Percentiles rank a stretch among this genome's conserved stretches.
Conservation (phyloP, 2,113 vertebrate species). For the Siphamia tubifer region DNA sequence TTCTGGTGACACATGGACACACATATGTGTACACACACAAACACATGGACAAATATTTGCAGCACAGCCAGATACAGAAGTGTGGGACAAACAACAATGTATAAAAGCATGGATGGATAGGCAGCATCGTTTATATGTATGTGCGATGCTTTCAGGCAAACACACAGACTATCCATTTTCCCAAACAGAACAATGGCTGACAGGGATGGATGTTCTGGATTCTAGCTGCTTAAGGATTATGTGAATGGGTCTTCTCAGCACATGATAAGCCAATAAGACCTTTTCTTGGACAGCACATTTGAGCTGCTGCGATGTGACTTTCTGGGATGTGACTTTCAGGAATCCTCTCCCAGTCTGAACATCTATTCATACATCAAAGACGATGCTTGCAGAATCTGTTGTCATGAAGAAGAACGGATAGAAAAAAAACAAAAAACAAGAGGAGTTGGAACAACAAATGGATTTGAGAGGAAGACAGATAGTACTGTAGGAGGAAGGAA, state of each 20-base stretch:
- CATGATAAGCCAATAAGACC: constrained; percentile 66
- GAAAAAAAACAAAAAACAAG: neutral
- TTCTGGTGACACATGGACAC: neutral
- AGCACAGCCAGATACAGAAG: neutral
- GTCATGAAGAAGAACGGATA: constrained; percentile 3
- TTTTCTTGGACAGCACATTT: constrained; percentile 59
- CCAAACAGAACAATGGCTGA: constrained; percentile 62
- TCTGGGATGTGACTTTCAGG: constrained; percentile 59
- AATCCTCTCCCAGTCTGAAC: constrained; percentile 43
- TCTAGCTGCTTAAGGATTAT: constrained; percentile 66
- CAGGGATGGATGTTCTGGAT: constrained; percentile 69
- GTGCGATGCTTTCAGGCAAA: constrained; percentile 17
- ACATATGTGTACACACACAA: neutral
- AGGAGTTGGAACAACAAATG: neutral
- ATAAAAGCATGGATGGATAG: constrained; percentile 21
- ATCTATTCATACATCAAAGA: constrained; percentile 31
- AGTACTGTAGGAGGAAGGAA: neutral
- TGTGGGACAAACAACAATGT: constrained; percentile 39
- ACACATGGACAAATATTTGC: constrained; percentile 17
- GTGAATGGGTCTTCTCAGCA: constrained; percentile 64
- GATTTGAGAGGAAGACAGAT: neutral
- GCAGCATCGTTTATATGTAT: constrained; percentile 12
- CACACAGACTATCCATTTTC: constrained; percentile 28
- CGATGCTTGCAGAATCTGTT: constrained; percentile 27
- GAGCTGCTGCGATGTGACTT: constrained; percentile 47